Conservation (phyloP, 2,797 vertebrate species). For the Gymnodraco acuticeps region DNA sequence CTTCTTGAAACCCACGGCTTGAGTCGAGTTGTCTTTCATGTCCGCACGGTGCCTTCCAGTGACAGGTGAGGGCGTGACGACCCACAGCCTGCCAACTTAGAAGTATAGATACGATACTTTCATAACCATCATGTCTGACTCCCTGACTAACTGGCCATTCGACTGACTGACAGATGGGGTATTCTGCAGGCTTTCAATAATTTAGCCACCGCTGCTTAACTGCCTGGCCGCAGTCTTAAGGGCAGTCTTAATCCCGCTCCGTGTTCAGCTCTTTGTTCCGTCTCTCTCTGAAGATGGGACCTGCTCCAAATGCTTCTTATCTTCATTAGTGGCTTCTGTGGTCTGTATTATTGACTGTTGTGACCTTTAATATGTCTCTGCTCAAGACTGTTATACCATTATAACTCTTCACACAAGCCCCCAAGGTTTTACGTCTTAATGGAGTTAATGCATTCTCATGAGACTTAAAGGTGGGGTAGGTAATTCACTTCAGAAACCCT, state of each 20-base stretch:
- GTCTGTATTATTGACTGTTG: constrained; percentile 69
- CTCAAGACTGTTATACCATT: constrained; percentile 53
- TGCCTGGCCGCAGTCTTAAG: constrained; percentile 40
- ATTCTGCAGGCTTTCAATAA: constrained; percentile 78
- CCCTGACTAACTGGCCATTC: constrained; percentile 48
- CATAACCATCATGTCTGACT: constrained; percentile 56
- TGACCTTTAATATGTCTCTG: constrained; percentile 66
- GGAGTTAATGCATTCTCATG: constrained; percentile 65
- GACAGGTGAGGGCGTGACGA: constrained; percentile 64
- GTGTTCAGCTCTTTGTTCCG: constrained; percentile 38
- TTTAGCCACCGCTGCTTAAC: constrained; percentile 66
- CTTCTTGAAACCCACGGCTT: constrained; percentile 47
- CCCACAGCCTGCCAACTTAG: constrained; percentile 38
- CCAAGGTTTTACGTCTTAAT: constrained; percentile 42
- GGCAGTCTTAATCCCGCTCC: constrained; percentile 44
- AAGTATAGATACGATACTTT: constrained; percentile 53
- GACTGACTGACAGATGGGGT: constrained; percentile 67
- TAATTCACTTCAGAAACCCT: too few species aligned
- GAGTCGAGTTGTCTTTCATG: constrained; percentile 64
- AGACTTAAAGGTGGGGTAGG: constrained; percentile 18
- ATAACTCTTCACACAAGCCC: constrained; percentile 49
- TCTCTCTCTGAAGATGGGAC: constrained; percentile 47
- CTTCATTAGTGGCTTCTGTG: constrained; percentile 73
- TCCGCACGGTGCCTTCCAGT: constrained; percentile 41
- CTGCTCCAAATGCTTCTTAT: constrained; percentile 68